Evolutionary conservation across 2,113 vertebrate species (phyloP).

Genomic region (Apodemus sylvaticus): DNA sequence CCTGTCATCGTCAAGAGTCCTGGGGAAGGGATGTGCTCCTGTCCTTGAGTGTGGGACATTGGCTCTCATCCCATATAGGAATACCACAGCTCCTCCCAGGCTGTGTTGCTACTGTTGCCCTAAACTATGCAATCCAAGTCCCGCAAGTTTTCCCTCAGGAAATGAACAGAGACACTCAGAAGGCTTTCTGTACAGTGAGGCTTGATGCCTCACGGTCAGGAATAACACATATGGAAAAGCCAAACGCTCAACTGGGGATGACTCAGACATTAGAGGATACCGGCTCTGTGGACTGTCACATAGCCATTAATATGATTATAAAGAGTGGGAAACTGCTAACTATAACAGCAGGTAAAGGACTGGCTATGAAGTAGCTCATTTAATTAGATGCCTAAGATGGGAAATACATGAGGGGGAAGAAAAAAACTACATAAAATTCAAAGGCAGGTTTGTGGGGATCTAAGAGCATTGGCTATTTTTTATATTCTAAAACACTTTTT

Average conservation of each 20-base stretch:
- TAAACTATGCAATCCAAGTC: background rate
- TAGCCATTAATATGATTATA: background rate
- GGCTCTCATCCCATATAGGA: background rate
- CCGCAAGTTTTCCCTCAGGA: conserved; percentile 17
- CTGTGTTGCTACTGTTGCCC: background rate
- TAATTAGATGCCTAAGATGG: background rate
- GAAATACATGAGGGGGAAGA: background rate
- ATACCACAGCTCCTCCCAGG: background rate
- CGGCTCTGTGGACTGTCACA: background rate
- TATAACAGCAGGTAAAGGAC: background rate
- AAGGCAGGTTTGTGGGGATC: background rate
- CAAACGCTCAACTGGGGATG: background rate
- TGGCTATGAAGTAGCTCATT: background rate
- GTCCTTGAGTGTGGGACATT: accelerated
- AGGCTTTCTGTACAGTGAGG: conserved; percentile 26
- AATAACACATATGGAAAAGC: background rate
- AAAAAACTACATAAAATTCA: background rate
- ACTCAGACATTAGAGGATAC: background rate
- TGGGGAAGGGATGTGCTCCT: background rate
- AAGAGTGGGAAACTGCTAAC: background rate
- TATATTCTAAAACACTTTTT: background rate
- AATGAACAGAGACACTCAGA: background rate
- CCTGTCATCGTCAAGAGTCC: background rate
- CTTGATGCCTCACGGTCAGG: background rate
- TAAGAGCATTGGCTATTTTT: background rate